phyloP scores from a whole-genome alignment of 2,797 vertebrate species.

The Sternarchorhynchus goeldii region DNA sequence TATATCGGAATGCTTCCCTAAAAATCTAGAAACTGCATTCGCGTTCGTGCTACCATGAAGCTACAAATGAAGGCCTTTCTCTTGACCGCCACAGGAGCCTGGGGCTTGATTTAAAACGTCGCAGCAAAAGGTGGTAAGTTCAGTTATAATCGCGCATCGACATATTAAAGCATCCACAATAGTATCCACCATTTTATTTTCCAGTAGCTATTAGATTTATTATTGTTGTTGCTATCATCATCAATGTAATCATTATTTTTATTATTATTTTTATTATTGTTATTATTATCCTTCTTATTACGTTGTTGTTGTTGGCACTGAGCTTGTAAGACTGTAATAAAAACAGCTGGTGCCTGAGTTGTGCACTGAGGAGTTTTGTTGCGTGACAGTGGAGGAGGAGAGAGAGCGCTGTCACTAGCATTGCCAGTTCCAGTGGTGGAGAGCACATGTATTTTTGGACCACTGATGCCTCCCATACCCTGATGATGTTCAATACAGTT shows the following conservation, averaged over 20 bases:
- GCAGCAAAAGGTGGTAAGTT: slow-evolving; percentile 43
- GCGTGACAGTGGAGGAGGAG: slow-evolving; percentile 33
- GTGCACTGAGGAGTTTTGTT: slow-evolving; percentile 2
- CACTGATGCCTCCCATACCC: not conserved
- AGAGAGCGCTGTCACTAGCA: slow-evolving; percentile 10
- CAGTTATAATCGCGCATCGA: not conserved
- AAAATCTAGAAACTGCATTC: slow-evolving; percentile 7
- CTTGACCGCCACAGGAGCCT: slow-evolving; percentile 59
- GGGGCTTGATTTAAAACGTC: slow-evolving; percentile 69
- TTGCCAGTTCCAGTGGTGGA: slow-evolving; percentile 26
- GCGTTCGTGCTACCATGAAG: slow-evolving; percentile 24
- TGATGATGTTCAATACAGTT: not conserved
- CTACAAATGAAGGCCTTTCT: slow-evolving; percentile 54
- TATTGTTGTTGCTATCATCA: not conserved
- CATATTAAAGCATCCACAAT: not conserved
- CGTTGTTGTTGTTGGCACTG: not conserved
- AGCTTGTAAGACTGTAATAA: not conserved
- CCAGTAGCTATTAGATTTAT: not conserved
- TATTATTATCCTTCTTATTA: no score
- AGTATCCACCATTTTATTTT: not conserved
- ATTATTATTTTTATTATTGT: not conserved
- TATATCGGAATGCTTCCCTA: slow-evolving; percentile 15
- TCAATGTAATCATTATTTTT: not conserved
- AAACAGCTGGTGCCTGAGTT: not conserved
- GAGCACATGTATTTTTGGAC: slow-evolving; percentile 29